Evolutionary conservation across 2,797 vertebrate genomes (phyloP), one percentile per base, ranked within the genome.

Genomic region (Ptychobarbus kaznakovi): DNA sequence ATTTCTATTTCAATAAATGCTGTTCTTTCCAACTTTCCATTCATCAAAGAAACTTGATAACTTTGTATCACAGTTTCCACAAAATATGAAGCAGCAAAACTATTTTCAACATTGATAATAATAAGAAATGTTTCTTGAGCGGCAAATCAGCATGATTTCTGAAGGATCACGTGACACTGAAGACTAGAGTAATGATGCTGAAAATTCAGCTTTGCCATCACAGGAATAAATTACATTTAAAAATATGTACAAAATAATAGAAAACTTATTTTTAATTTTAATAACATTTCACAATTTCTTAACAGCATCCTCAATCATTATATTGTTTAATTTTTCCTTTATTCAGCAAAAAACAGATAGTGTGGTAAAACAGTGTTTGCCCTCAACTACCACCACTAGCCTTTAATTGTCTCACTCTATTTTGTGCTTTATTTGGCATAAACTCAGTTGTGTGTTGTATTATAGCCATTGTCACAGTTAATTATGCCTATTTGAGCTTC

Each of bases 361-460:
- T 18, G 49, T 32, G 32, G 46, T 51, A 18, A 22, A 53, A 40
- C 49, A 79, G n/a, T 58, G n/a, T 58, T 61, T 63, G 2, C 20
- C 42, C 56, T 20, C 10, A 44, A 28, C 16, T 53, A 46, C 38
- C 73, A 72, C 79, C 83, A 82, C 87, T 87, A 78, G 51, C 89
- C 80, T 90, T 88, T 83, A 51, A 61, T 88, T 89, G n/a, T 90
- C 81, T 61, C 18, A 85, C 90, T 89, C 90, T 85, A 88, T 90
- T 88, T 86, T 65, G 22, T 79, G 25, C 82, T 74, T 38, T 87
- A 73, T 74, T 25, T 3, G 15, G 6, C 42, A 32, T 87, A 22
- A 75, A 77, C 80, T 56, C 73, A 78, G 58, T 63, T 74, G 74
- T 10, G 25, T 70, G n/a, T 65, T n/a, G 70, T 80, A 86, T 83